These are phyloP conservation scores for Pimpla rufipes DNA, from an alignment of 2,888 invertebrate genomes.

Conservation along the genomic window DNA sequence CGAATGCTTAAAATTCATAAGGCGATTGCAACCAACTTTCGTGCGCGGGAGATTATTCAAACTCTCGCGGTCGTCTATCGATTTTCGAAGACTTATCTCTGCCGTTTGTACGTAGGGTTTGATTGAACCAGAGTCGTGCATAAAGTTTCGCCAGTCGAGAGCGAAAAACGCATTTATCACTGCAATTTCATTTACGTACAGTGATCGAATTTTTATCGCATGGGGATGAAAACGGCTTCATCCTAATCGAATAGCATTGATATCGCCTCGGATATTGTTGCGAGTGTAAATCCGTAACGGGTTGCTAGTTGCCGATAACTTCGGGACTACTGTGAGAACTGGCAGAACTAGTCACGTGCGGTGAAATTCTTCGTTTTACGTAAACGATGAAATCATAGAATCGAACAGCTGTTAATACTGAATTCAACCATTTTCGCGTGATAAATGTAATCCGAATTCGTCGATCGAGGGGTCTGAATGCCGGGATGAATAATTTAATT, in stretches of 20 bases:
- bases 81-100: constrained; percentile 64
- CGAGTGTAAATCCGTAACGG: neutral
- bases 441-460: too few relatives aligned
- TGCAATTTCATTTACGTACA: neutral
- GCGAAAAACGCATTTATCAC: neutral
- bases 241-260: too few relatives aligned
- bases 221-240: too few relatives aligned
- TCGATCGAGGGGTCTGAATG: too few relatives aligned
- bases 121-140: constrained; percentile 16
- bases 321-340: too few relatives aligned
- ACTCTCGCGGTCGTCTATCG: constrained; percentile 41
- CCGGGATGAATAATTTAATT: too few relatives aligned
- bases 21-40: neutral
- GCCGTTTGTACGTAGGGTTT: constrained; percentile 19
- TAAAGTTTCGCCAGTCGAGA: neutral
- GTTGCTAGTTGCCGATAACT: neutral
- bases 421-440: too few relatives aligned
- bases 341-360: too few relatives aligned
- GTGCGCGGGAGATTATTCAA: neutral
- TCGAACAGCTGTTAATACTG: too few relatives aligned
- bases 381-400: too few relatives aligned
- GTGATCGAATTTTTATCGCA: neutral
- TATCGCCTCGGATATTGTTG: neutral
- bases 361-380: too few relatives aligned
- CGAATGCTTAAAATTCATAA: neutral